These are phyloP conservation scores for Brachypodius melanocephalos DNA, from an alignment of 2,113 vertebrate genomes.

Conservation along the genomic window DNA sequence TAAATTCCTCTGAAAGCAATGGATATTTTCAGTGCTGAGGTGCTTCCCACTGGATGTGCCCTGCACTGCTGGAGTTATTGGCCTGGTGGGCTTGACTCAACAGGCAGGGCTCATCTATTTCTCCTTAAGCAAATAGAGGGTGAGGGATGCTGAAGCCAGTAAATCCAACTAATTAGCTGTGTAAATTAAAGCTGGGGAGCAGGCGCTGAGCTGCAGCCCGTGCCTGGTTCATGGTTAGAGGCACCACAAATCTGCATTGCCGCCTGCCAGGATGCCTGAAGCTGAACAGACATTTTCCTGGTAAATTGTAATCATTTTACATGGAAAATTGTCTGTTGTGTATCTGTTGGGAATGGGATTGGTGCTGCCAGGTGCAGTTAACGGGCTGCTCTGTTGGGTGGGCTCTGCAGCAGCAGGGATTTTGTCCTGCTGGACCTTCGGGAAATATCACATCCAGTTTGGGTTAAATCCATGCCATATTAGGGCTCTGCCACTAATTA, in stretches of 20 bases:
- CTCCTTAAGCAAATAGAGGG: not conserved
- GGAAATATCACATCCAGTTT: not conserved
- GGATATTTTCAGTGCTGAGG: rapidly evolving
- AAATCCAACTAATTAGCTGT: slow-evolving; percentile 52
- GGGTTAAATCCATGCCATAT: not conserved
- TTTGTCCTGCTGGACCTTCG: not conserved
- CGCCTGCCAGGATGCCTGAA: not conserved
- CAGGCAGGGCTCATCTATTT: not conserved
- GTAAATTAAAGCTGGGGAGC: slow-evolving; percentile 40
- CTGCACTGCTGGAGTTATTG: not conserved
- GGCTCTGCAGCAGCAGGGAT: not conserved
- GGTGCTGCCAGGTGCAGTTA: not conserved
- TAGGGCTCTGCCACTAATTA: not conserved
- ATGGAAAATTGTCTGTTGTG: not conserved
- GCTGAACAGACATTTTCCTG: slow-evolving; percentile 1
- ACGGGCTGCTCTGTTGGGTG: not conserved
- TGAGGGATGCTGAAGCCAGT: slow-evolving; percentile 11
- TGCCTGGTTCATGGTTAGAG: not conserved
- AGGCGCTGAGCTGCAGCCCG: not conserved
- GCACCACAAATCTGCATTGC: slow-evolving; percentile 29
- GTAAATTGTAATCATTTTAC: slow-evolving; percentile 8
- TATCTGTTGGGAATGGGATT: not conserved
- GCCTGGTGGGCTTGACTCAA: not conserved
- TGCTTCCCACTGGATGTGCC: not conserved
- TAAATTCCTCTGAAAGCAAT: not conserved